Evolutionary conservation across 2,113 vertebrate species (phyloP).

Genomic region (Xiphorhynchus elegans): DNA sequence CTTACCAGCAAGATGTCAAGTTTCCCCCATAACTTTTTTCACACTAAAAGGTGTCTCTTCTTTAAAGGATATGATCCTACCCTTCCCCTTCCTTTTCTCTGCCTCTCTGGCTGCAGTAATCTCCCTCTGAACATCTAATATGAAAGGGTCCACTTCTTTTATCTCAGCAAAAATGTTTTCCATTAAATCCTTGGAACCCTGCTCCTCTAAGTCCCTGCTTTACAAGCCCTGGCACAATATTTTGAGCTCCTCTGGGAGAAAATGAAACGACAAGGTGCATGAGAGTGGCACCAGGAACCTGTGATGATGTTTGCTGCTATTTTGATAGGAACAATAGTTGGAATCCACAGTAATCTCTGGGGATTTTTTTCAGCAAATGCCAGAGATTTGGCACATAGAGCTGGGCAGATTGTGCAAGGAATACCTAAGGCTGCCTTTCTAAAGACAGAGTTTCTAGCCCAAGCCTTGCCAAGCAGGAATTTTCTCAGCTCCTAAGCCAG

Average conservation of each 20-base stretch:
- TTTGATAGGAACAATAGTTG: background rate
- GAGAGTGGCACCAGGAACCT: background rate
- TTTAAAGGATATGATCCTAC: background rate
- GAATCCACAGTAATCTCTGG: background rate
- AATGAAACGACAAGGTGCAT: background rate
- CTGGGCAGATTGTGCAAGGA: background rate
- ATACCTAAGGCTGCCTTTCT: background rate
- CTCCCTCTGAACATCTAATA: background rate
- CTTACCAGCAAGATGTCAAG: background rate
- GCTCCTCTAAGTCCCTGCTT: background rate
- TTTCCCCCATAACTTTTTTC: background rate
- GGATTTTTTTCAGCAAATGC: background rate
- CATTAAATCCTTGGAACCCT: background rate
- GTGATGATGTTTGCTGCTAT: background rate
- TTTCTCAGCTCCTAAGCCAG: background rate
- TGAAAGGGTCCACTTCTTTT: background rate
- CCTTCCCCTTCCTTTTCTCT: background rate
- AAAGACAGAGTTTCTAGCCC: background rate
- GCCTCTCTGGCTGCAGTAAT: background rate
- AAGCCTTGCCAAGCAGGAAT: background rate
- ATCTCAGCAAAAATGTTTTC: background rate
- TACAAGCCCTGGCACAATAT: background rate
- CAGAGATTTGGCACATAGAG: background rate
- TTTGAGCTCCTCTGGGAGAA: background rate
- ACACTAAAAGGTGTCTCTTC: background rate